phyloP scores from a whole-genome alignment of 23 tunicate genomes.

The Aplidium turbinatum region DNA sequence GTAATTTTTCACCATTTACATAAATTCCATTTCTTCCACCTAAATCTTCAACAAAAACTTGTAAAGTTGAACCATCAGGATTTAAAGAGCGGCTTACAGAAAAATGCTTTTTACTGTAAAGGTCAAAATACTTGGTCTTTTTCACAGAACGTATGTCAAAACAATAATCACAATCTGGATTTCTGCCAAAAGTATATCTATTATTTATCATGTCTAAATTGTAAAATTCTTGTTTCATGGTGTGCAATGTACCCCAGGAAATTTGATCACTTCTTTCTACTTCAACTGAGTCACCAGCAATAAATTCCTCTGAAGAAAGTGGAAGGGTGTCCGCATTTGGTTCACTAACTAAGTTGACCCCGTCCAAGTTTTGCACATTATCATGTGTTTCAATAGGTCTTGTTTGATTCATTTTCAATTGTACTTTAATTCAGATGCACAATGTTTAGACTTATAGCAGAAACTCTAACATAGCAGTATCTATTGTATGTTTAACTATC shows the following conservation, averaged over 20 bases:
- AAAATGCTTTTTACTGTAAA: conserved; percentile 75
- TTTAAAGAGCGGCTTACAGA: conserved; percentile 33
- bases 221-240: conserved; percentile 52
- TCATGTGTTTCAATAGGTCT: too few species aligned
- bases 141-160: conserved; percentile 69
- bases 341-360: too few species aligned
- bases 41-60: conserved; percentile 47
- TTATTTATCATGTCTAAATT: conserved; percentile 46
- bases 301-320: too few species aligned
- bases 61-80: conserved; percentile 33
- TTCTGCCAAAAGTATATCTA: conserved; percentile 69
- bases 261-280: too few species aligned
- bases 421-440: too few species aligned
- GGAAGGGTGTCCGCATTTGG: too few species aligned
- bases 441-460: too few species aligned
- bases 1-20: conserved; percentile 71
- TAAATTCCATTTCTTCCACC: conserved; percentile 69
- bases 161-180: conserved; percentile 40
- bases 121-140: conserved; percentile 37
- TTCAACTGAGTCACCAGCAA: too few species aligned
- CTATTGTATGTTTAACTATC: too few species aligned
- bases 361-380: too few species aligned
- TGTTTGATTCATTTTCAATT: too few species aligned
- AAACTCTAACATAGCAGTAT: too few species aligned
- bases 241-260: conserved; percentile 56